Base-by-base conservation (phyloP, 2,113 vertebrate genomes). In the Plotosus lineatus region DNA sequence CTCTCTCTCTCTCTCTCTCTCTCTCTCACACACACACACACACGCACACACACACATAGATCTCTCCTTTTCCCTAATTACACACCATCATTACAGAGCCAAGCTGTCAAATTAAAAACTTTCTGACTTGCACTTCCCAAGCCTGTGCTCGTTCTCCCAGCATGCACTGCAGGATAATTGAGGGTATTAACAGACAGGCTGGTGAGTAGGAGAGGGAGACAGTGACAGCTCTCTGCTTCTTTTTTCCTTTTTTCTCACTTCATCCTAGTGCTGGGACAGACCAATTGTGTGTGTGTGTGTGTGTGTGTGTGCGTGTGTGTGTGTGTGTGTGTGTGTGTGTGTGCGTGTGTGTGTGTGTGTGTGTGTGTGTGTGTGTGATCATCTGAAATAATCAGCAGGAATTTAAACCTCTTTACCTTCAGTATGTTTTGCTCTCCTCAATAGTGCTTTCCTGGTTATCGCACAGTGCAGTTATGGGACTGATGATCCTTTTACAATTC, bases 401-500 rank as follows among this genome's bases (percentile, higher is more conserved):
- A 89, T 77, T 91, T 93, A 92, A 91, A 90, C 89, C 88, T 89
- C 90, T 90, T 90, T 90, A 92, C 90, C 91, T 92, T 92, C 91
- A 90, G 90, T 85, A 89, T 90, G 89, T 84, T 88, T 88, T 90
- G 88, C 88, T 92, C 91, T 90, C 90, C 55, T 83, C 85, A 87
- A 83, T 87, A 86, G 90, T 89, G 89, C 92, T 92, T 90, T 90
- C 89, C 73, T 87, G 92, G 92, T 93, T 92, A 92, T 92, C 87
- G 80, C 87, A 72, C 82, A 7, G 10, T 40, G 33, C n/a, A n/a
- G n/a, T n/a, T n/a, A n/a, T n/a, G n/a, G n/a, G n/a, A n/a, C n/a
- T n/a, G n/a, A n/a, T n/a, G n/a, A n/a, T n/a, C n/a, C n/a, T n/a
- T n/a, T n/a, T n/a, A 14, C 23, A n/a, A 8, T 15, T 19, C 10